Evolutionary conservation across 2,797 vertebrate species (phyloP).

Genomic region (Hippopotamyrus pictus): DNA sequence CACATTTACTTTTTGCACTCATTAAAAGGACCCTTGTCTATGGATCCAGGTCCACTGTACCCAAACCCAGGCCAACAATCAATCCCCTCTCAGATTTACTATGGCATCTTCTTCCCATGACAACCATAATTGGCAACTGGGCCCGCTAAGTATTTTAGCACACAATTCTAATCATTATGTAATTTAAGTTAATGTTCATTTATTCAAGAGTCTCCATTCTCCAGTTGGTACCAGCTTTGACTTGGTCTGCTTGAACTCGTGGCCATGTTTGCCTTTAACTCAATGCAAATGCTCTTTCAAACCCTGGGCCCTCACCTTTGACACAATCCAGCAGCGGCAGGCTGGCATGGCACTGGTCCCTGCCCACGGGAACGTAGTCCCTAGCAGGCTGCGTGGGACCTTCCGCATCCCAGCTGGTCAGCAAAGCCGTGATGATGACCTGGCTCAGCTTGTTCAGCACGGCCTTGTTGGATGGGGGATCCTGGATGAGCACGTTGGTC

Average conservation of each 20-base stretch:
- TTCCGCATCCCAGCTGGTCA: constrained; percentile 68
- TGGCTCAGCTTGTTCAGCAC: constrained; percentile 83
- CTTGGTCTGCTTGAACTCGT: background rate
- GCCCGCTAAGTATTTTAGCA: background rate
- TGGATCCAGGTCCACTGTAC: background rate
- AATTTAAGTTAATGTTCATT: background rate
- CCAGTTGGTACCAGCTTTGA: background rate
- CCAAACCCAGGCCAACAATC: background rate
- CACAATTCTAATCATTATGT: background rate
- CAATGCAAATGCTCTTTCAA: background rate
- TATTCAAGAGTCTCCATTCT: background rate
- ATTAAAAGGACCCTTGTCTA: background rate
- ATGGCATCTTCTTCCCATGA: background rate
- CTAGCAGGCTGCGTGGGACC: constrained; percentile 52
- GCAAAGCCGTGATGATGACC: constrained; percentile 74
- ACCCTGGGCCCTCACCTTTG: constrained; percentile 63
- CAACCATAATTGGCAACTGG: background rate
- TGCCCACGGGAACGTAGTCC: constrained; percentile 57
- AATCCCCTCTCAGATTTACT: background rate
- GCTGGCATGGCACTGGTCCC: constrained; percentile 84
- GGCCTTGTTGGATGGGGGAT: constrained; percentile 66
- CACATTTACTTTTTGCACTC: background rate
- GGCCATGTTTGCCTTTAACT: background rate
- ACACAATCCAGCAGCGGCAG: constrained; percentile 69
- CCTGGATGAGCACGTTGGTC: constrained; percentile 44